Base-by-base conservation (phyloP, 2,113 vertebrate species). In the Ranitomeya imitator region DNA sequence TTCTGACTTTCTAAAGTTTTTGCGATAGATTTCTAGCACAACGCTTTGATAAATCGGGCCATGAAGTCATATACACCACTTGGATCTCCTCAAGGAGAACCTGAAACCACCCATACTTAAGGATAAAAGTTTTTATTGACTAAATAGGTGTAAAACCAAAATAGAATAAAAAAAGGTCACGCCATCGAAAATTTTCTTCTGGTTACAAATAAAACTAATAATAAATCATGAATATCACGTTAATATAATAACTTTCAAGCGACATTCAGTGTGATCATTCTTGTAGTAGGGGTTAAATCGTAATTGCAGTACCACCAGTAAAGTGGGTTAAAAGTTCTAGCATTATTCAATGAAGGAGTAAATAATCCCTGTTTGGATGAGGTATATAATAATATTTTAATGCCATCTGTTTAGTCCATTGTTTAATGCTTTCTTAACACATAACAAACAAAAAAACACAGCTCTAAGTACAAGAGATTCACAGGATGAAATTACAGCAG, bases 401-500 rank as follows among this genome's bases (percentile, higher is more conserved):
- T 83, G 55, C 87, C 87, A 88, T 88, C 87, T 88, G 87, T 77
- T 88, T 84, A 78, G 92, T 88, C 94, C 93, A 96, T 95, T 96
- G 95, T 96, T 96, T 93, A 95, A 93, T 95, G 94, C 89, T 90
- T 91, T 93, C 92, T 93, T 95, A 94, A 94, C 95, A 96, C 93
- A 95, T 78, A 95, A 93, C 92, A 93, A 94, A 92, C 91, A 92
- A 95, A 95, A 57, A 96, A 93, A 93, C 90, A 92, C 91, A 93
- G 73, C 7, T 91, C 92, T 95, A 95, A 88, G 80, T 90, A 94
- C 94, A 94, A 95, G 93, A 91, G 90, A 69, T 86, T 89, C 61
- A 89, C 88, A 91, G 92, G 94, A 97, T 99, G 96, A 97, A 97
- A 98, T 97, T 97, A 97, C 97, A 97, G 93, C 96, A 95, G 94